Base-by-base conservation (phyloP, 2,113 vertebrate genomes). In the Pantherophis guttatus region DNA sequence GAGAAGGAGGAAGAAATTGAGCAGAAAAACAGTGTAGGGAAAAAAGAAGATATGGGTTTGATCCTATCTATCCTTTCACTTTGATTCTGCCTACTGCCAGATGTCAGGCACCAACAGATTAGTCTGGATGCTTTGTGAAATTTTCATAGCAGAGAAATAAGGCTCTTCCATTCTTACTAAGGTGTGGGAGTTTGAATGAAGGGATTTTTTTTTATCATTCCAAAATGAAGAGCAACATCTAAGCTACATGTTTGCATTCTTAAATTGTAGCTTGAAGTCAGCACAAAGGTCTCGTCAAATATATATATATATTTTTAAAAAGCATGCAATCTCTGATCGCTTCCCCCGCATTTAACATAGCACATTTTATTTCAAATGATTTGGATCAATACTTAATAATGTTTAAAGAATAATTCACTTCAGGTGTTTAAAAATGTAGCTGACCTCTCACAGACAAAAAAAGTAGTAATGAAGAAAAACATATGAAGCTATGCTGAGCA, bases 301-400 rank as follows among this genome's bases (percentile, higher is more conserved):
- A 6, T 50, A 7, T 19, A 87, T 70, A 1, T 65, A 13, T 24
- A 24, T 59, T 9, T 59, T 59, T 9, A 24, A 58, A 59, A 59
- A 8, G 13, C 21, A 85, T 57, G 19, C n/a, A 81, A 29, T 13
- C 15, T 81, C 75, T n/a, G 50, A 88, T 54, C 7, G 17, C 29
- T n/a, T 55, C 15, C n/a, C 3, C 5, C 24, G 90, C 48, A 48
- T 54, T 53, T 0, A 93, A 6, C 10, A 53, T 91, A 94, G 2
- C 94, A 95, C 93, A 97, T 95, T 95, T 96, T 93, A 93, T 59
- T 95, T 93, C 0, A 91, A 92, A 93, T 7, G 92, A 94, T 39
- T 90, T 93, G 94, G 91, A 93, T 53, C 92, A 90, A 90, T n/a
- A 95, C 90, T 93, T 93, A 94, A 95, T 87, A 23, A 52, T 48